These are phyloP conservation scores for Pogonomyrmex californicus DNA, from an alignment of 1,140 invertebrate species.

Conservation along the genomic window DNA sequence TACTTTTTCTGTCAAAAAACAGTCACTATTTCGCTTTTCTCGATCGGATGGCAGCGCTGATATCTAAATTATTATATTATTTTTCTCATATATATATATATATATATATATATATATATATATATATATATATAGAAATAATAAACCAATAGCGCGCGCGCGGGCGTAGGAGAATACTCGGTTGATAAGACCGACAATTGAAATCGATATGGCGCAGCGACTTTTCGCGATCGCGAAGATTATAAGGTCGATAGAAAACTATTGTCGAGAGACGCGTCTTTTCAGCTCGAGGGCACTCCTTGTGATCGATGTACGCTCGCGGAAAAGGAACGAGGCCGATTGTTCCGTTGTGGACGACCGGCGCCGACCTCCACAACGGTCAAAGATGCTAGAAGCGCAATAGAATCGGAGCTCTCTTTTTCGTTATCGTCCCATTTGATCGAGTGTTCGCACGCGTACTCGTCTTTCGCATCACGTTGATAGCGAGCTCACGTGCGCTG, in stretches of 20 bases:
- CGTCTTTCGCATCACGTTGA: slow-evolving; percentile 73
- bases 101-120: not conserved
- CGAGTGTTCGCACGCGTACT: slow-evolving; percentile 58
- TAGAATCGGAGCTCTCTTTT: slow-evolving; percentile 56
- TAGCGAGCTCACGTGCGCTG: slow-evolving; percentile 58
- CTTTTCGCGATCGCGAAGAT: not conserved
- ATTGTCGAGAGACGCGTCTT: slow-evolving; percentile 52
- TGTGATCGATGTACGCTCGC: slow-evolving; percentile 37
- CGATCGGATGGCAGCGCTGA: too few relatives aligned
- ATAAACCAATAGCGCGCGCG: not conserved
- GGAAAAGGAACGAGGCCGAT: slow-evolving; percentile 58
- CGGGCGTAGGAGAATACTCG: not conserved
- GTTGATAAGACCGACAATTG: not conserved
- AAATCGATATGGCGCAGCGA: slow-evolving; percentile 21
- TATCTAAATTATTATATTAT: too few relatives aligned
- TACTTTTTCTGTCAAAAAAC: too few relatives aligned
- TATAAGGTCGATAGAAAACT: slow-evolving; percentile 32
- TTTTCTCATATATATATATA: too few relatives aligned
- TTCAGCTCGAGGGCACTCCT: slow-evolving; percentile 29
- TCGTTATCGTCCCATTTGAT: slow-evolving; percentile 55
- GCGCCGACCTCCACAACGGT: slow-evolving; percentile 1
- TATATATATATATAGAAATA: not conserved
- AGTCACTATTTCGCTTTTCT: too few relatives aligned
- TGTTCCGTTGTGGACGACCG: slow-evolving; percentile 61
- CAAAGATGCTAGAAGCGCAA: slow-evolving; percentile 40